These are phyloP conservation scores for Podarcis cretensis DNA, from an alignment of 2,113 vertebrate genomes.

Conservation along the genomic window DNA sequence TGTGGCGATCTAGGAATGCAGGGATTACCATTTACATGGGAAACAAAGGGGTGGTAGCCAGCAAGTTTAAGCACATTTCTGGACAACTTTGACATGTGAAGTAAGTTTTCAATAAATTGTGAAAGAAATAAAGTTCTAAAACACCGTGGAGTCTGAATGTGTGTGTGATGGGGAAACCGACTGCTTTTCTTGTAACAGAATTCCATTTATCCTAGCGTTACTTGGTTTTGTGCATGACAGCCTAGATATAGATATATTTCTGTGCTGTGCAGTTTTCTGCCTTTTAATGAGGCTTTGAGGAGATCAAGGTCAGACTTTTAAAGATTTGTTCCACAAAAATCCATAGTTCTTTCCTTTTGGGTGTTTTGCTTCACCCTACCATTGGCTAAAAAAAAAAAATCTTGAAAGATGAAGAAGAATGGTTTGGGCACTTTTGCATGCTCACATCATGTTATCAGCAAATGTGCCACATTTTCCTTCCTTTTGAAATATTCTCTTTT, in stretches of 20 bases:
- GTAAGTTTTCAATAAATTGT: no score
- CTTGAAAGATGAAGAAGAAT: conserved; percentile 17
- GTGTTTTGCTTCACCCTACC: conserved; percentile 9
- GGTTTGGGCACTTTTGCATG: background rate
- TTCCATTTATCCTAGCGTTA: conserved; percentile 1
- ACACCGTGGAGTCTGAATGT: background rate
- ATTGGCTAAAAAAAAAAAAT: background rate
- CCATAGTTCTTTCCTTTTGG: background rate
- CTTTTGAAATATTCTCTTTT: conserved; percentile 1
- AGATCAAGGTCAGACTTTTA: background rate
- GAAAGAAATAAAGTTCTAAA: no score
- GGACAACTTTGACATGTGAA: no score
- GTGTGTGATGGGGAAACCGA: background rate
- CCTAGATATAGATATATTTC: background rate
- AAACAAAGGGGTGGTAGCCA: no score
- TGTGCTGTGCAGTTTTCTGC: background rate
- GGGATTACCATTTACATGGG: no score
- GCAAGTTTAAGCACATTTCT: no score
- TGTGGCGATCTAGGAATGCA: no score
- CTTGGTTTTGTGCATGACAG: background rate
- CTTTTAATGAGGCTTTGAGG: conserved; percentile 12
- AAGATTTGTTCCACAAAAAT: conserved; percentile 33
- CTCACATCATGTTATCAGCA: background rate
- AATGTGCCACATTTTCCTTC: background rate
- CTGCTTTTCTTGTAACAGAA: background rate